Conservation (phyloP, 2,797 vertebrate genomes). For the Sparidentex hasta region DNA sequence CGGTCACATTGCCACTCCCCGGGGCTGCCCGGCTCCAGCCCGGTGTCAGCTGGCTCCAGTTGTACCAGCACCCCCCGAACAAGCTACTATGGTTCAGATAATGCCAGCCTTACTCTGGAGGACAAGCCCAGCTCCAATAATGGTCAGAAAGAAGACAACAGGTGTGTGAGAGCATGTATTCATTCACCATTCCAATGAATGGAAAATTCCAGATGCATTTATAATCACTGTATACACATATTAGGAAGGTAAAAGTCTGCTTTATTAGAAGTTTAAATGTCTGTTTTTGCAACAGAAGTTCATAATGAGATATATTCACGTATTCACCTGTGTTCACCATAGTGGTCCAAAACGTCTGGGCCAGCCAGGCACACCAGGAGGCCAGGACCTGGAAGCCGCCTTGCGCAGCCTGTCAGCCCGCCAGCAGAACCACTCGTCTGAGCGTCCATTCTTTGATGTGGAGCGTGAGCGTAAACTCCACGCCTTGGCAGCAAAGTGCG, state of each 20-base stretch:
- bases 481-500: constrained; percentile 78
- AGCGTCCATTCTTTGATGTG: constrained; percentile 89
- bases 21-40: constrained; percentile 81
- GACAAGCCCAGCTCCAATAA: constrained; percentile 69
- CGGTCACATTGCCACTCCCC: constrained; percentile 86
- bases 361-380: constrained; percentile 85
- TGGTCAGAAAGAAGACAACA: constrained; percentile 67
- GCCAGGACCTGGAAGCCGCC: constrained; percentile 88
- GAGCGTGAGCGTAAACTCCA: constrained; percentile 86
- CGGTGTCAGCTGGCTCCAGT: constrained; percentile 80
- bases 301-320: neutral
- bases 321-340: neutral
- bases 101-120: constrained; percentile 79
- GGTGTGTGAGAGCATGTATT: constrained; percentile 60
- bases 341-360: constrained; percentile 81
- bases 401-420: constrained; percentile 87
- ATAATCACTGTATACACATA: neutral
- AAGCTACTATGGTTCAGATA: constrained; percentile 82
- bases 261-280: neutral
- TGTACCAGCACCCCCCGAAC: constrained; percentile 84
- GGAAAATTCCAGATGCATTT: neutral
- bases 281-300: neutral
- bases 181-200: neutral
- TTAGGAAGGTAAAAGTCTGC: too few species aligned
- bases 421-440: constrained; percentile 85